Conservation (phyloP, 2,113 vertebrate species). For the Oceanodroma tethys region DNA sequence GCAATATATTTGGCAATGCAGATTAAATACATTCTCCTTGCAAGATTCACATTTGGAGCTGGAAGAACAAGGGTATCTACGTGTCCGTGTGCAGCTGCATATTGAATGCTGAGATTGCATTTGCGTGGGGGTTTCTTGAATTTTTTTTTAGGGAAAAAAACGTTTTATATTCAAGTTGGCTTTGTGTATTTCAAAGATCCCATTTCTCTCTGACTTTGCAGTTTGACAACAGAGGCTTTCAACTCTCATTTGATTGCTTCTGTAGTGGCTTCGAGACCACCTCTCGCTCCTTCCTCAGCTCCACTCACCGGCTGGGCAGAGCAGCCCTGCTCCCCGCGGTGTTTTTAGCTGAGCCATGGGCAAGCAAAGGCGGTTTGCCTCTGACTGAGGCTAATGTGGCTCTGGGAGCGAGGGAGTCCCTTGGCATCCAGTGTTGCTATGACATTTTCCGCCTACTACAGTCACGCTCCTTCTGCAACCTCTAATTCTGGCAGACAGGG, state of each 20-base stretch:
- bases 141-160: neutral
- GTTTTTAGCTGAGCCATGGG: neutral
- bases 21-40: neutral
- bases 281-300: neutral
- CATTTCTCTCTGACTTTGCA: neutral
- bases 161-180: neutral
- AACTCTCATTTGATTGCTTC: neutral
- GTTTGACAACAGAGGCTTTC: neutral
- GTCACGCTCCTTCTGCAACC: rapidly evolving
- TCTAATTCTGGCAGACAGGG: neutral
- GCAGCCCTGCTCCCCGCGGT: neutral
- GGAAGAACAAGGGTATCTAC: neutral
- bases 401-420: neutral
- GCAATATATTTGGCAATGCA: neutral
- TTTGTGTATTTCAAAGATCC: neutral
- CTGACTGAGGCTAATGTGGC: neutral
- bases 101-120: neutral
- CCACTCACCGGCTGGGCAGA: rapidly evolving
- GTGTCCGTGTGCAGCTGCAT: neutral
- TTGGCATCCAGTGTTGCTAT: neutral
- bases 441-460: neutral
- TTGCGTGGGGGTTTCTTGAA: neutral
- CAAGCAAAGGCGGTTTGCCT: neutral
- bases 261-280: neutral
- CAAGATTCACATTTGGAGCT: neutral